Base-by-base conservation (phyloP, 2,888 invertebrate species). In the Rapana venosa region DNA sequence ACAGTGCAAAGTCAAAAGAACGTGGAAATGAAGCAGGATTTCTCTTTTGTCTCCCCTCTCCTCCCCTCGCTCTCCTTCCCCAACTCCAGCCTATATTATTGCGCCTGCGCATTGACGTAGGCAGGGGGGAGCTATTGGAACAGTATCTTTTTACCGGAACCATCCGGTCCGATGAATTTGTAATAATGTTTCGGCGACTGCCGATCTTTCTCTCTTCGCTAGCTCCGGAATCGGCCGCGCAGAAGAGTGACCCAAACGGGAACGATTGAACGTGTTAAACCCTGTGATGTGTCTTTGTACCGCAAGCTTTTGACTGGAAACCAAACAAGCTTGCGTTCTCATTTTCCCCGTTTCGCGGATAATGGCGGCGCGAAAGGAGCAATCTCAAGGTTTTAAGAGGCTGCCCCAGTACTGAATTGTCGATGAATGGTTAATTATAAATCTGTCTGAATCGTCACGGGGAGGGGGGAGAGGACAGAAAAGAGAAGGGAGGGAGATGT, bases 111-210 rank as follows among this genome's bases (percentile, higher is more conserved):
- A n/a, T 74, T 26, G 74, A n/a, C 11, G n/a, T 74, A n/a, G 74
- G 13, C 8, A n/a, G 74, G 8, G 74, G 79, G 17, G 17, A 35
- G 79, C 79, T 79, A 79, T 79, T 79, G 79, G 79, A 79, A 79
- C 17, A 79, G 35, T 79, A 79, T 79, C 79, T 79, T 35, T 79
- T 79, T 79, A 79, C 79, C 79, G 79, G 79, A 79, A 79, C 79
- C 84, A 58, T 84, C 84, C 84, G 84, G 84, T n/a, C 30, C 84
- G 58, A 84, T 84, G 84, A 56, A 84, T 84, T 84, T 84, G 84
- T 84, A 84, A 84, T 84, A 84, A 84, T 84, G 84, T 84, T 22
- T 58, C 26, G 58, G n/a, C 5, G 84, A 11, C 47, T 22, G 74
- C 74, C 20, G 32, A 32, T 32, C 17, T 79, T 17, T 79, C 79